Evolutionary conservation across 2,888 invertebrate genomes (phyloP), one percentile per base, ranked within the genome.

Genomic region (Heliconius aoede): DNA sequence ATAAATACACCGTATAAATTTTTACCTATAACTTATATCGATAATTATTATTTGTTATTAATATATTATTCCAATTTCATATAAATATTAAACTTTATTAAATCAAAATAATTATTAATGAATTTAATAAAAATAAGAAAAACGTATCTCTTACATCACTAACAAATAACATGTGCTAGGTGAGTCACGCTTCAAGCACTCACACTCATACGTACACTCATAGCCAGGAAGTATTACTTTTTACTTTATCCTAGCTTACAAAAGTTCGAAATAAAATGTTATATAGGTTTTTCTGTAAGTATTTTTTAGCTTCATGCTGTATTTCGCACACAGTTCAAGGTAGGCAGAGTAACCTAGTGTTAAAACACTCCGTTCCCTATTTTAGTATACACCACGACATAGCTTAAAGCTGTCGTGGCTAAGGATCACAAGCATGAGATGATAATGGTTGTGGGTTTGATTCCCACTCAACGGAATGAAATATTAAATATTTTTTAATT

Each of bases 121-220:
- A 55, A 55, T 58, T n/a, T n/a, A 58, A 9, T n/a, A 7, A 60
- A 60, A 15, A 4, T 7, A 4, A n/a, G 51, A 30, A 60, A 68
- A 61, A 30, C 32, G 64, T 36, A 64, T 64, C 32, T 36, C 64
- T 0, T 36, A 64, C 64, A 64, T 64, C 64, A 64, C 64, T 64
- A 64, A n/a, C n/a, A n/a, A n/a, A n/a, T 15, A 1, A 36, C 36
- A 24, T 64, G 64, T 64, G 36, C 64, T 36, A 64, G 24, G 13
- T 64, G 64, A 64, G 64, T 64, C 64, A 64, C 15, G 32, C 64
- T 64, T 36, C 36, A 36, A 36, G 64, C 64, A 64, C 64, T 64
- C 24, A 55, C 55, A 60, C 26, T 26, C 26, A 36, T 21, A 64
- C 64, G 36, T 15, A 55, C 55, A 60, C 26, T 26, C 26, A 36